Evolutionary conservation across 2,797 vertebrate species (phyloP).

Genomic region (Poecile montanus): DNA sequence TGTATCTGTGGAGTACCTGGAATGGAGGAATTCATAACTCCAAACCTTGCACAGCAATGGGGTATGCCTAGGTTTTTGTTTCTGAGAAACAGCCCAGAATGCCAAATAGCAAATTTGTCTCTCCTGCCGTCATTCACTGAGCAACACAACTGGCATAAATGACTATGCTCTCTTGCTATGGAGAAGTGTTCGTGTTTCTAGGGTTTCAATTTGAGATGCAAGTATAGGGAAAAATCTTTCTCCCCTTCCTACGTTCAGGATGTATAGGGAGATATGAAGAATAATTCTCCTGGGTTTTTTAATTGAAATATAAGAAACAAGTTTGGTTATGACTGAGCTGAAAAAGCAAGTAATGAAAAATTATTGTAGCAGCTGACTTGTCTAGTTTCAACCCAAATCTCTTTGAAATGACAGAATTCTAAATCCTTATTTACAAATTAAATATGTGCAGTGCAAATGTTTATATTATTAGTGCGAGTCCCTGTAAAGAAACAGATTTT

Average conservation of each 20-base stretch:
- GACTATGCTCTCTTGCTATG: rapidly evolving
- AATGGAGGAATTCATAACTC: background rate
- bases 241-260: background rate
- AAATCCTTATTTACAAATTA: background rate
- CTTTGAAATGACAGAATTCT: background rate
- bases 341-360: background rate
- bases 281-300: background rate
- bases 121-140: background rate
- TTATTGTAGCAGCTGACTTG: background rate
- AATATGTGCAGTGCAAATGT: background rate
- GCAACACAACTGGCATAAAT: rapidly evolving
- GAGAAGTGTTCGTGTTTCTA: background rate
- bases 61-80: background rate
- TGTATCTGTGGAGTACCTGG: background rate
- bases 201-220: background rate
- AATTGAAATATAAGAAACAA: background rate
- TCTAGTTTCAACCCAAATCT: background rate
- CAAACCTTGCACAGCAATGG: background rate
- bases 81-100: background rate
- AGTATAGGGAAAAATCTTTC: background rate
- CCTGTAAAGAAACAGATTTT: background rate
- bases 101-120: background rate
- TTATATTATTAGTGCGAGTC: background rate
- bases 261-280: background rate
- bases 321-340: background rate